Evolutionary conservation across 2,797 vertebrate genomes (phyloP).

Genomic region (Gallinago solitaria): DNA sequence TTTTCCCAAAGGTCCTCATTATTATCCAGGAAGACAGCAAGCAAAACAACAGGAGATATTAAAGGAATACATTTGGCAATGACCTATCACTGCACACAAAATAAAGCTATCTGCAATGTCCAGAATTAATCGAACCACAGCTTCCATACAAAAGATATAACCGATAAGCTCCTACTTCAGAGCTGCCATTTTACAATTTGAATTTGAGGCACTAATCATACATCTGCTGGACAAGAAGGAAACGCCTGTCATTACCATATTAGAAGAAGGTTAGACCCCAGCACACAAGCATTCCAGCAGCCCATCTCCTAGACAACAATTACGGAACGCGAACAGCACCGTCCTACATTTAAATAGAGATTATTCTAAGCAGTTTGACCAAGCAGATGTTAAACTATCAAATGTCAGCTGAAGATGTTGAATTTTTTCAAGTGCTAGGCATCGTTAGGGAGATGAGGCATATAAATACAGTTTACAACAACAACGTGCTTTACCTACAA

Average conservation of each 20-base stretch:
- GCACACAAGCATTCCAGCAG: background rate
- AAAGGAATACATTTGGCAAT: constrained; percentile 1
- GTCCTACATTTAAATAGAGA: background rate
- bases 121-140: background rate
- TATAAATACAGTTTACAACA: background rate
- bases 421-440: background rate
- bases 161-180: background rate
- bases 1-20: constrained; percentile 39
- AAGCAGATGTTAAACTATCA: background rate
- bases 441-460: background rate
- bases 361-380: background rate
- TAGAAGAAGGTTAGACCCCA: background rate
- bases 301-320: constrained; percentile 13
- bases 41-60: constrained; percentile 16
- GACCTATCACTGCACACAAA: background rate
- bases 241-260: background rate
- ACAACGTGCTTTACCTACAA: background rate
- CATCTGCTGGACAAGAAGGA: background rate
- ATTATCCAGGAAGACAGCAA: constrained; percentile 33
- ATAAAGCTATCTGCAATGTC: background rate
- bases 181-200: background rate
- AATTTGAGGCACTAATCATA: background rate
- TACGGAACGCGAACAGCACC: background rate
- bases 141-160: background rate
- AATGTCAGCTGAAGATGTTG: background rate